Evolutionary conservation across 2,888 invertebrate species (phyloP).

Genomic region (Ophion costatus): DNA sequence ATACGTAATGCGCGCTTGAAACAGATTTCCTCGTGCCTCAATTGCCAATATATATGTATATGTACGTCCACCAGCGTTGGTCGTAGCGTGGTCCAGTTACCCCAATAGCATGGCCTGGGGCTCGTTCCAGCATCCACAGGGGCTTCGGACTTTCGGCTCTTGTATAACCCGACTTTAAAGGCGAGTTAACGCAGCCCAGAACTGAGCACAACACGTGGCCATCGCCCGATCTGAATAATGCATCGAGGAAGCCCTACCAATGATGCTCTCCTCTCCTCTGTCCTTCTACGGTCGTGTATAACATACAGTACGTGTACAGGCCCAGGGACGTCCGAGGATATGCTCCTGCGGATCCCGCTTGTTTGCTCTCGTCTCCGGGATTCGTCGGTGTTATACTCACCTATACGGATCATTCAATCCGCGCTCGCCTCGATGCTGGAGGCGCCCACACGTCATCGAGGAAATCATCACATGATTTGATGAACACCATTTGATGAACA

Average conservation of each 20-base stretch:
- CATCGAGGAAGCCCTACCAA: slow-evolving; percentile 78
- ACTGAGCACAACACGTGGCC: slow-evolving; percentile 72
- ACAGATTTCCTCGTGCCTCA: slow-evolving; percentile 43
- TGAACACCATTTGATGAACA: too few species aligned
- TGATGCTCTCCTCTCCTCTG: slow-evolving; percentile 62
- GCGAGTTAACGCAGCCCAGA: slow-evolving; percentile 79
- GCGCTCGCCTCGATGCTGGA: slow-evolving; percentile 79
- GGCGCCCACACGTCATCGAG: slow-evolving; percentile 66
- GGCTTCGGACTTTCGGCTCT: slow-evolving; percentile 61
- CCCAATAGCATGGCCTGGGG: slow-evolving; percentile 43
- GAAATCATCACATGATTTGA: slow-evolving; percentile 64
- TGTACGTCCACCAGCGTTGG: slow-evolving; percentile 18
- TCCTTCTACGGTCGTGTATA: slow-evolving; percentile 33
- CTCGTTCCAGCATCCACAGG: slow-evolving; percentile 35
- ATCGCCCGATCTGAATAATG: slow-evolving; percentile 81
- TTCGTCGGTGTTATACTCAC: slow-evolving; percentile 2
- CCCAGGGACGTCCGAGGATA: slow-evolving; percentile 24
- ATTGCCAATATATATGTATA: neutral
- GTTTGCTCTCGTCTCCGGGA: slow-evolving; percentile 35
- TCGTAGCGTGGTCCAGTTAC: slow-evolving; percentile 55
- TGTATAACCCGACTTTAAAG: slow-evolving; percentile 76
- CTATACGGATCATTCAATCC: slow-evolving; percentile 74
- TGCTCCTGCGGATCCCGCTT: slow-evolving; percentile 21
- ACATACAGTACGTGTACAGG: slow-evolving; percentile 48
- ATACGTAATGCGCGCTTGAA: slow-evolving; percentile 44